These are phyloP conservation scores for Cherax quadricarinatus DNA, from an alignment of 1,140 invertebrate genomes.

Conservation along the genomic window DNA sequence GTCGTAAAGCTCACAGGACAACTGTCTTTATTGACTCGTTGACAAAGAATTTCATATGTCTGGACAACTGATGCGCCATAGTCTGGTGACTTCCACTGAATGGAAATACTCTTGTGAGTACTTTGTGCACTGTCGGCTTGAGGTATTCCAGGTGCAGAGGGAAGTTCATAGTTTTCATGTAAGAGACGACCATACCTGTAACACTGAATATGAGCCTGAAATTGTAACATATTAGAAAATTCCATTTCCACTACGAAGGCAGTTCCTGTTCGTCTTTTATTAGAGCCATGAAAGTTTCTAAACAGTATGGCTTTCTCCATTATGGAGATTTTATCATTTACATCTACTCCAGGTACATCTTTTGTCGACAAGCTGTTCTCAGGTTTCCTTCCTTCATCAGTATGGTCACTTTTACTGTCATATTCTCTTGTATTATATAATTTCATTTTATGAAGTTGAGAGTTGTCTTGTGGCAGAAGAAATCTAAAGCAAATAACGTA, in stretches of 20 bases:
- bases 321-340: not conserved
- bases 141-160: conserved; percentile 12
- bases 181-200: conserved; percentile 25
- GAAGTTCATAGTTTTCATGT: conserved; percentile 3
- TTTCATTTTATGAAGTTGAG: conserved; percentile 5
- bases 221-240: not conserved
- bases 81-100: conserved; percentile 13
- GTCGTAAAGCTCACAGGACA: not conserved
- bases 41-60: conserved; percentile 14
- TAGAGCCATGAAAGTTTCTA: conserved; percentile 7
- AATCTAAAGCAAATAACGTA: too few species aligned
- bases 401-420: too few species aligned
- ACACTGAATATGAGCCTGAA: not conserved
- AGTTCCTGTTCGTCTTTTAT: not conserved
- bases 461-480: not conserved
- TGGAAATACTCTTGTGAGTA: conserved; percentile 11
- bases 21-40: not conserved
- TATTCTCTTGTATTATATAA: not conserved
- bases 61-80: not conserved
- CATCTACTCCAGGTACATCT: too few species aligned
- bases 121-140: not conserved
- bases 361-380: too few species aligned
- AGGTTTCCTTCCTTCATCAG: too few species aligned
- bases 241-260: conserved; percentile 4
- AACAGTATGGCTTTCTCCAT: conserved; percentile 9